phyloP scores from a whole-genome alignment of 2,888 invertebrate genomes.

The Mythimna loreyi region DNA sequence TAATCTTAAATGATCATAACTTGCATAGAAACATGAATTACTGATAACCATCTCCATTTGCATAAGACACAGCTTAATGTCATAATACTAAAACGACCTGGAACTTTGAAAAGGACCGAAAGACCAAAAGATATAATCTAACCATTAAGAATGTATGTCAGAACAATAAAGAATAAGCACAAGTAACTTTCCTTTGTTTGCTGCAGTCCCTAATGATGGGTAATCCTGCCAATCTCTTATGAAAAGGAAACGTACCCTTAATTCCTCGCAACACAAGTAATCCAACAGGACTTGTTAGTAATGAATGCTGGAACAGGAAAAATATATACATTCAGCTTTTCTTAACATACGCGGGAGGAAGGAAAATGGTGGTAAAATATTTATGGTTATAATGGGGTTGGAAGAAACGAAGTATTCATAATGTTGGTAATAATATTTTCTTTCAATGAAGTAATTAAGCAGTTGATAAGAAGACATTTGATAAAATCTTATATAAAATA shows the following conservation, averaged over 20 bases:
- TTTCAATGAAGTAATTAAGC: constrained; percentile 17
- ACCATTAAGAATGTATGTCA: constrained; percentile 57
- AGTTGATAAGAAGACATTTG: not conserved
- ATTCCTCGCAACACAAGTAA: constrained; percentile 73
- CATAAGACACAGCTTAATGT: constrained; percentile 37
- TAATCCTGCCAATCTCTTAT: constrained; percentile 79
- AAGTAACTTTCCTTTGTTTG: constrained; percentile 72
- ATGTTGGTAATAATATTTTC: constrained; percentile 18
- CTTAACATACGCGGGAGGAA: constrained; percentile 37
- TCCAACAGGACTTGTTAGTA: constrained; percentile 68
- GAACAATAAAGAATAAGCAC: constrained; percentile 52
- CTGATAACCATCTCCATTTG: constrained; percentile 29
- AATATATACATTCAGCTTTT: constrained; percentile 56
- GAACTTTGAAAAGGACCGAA: constrained; percentile 48
- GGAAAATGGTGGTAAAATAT: constrained; percentile 53
- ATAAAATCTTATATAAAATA: no score
- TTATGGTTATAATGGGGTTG: constrained; percentile 42
- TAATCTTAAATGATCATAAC: constrained; percentile 45
- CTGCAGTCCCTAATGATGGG: constrained; percentile 67
- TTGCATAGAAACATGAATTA: constrained; percentile 19
- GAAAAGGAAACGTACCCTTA: constrained; percentile 75
- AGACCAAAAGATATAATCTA: constrained; percentile 51
- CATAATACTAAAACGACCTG: constrained; percentile 34
- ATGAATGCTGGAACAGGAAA: constrained; percentile 67
- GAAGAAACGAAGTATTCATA: constrained; percentile 40